Evolutionary conservation across 2,113 vertebrate genomes (phyloP).

Genomic region (Corvus cornix): DNA sequence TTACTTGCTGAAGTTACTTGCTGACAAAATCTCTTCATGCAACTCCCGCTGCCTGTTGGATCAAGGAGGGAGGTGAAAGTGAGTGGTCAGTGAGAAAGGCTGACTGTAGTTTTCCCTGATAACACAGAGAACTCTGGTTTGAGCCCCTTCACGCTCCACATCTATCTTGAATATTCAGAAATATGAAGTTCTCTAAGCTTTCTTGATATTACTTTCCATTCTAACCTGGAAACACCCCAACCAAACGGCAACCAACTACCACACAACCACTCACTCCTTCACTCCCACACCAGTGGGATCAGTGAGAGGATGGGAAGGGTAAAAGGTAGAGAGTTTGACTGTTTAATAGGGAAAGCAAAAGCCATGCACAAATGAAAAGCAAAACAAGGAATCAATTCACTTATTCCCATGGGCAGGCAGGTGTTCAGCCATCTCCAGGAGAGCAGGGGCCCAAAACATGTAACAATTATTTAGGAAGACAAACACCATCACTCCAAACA

Average conservation of each 20-base stretch:
- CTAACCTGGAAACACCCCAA: background rate
- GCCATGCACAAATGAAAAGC: background rate
- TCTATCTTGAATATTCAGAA: background rate
- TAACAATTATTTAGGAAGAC: background rate
- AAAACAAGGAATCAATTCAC: background rate
- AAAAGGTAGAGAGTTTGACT: background rate
- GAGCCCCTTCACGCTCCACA: background rate
- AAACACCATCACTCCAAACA: background rate
- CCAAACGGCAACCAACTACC: background rate
- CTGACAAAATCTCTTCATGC: background rate
- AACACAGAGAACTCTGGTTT: background rate
- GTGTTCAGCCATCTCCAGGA: background rate
- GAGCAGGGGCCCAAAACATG: background rate
- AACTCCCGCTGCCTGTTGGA: fast-evolving
- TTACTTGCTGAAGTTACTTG: background rate
- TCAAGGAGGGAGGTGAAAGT: background rate
- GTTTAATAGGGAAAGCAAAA: background rate
- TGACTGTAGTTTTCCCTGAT: background rate
- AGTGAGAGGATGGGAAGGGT: background rate
- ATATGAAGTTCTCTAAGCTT: background rate
- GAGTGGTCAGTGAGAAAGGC: background rate
- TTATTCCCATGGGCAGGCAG: background rate
- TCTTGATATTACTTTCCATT: background rate
- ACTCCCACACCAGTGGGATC: background rate
- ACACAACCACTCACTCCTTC: background rate